Evolutionary conservation across 2,113 vertebrate genomes (phyloP).

Genomic region (Ageneiosus marmoratus): DNA sequence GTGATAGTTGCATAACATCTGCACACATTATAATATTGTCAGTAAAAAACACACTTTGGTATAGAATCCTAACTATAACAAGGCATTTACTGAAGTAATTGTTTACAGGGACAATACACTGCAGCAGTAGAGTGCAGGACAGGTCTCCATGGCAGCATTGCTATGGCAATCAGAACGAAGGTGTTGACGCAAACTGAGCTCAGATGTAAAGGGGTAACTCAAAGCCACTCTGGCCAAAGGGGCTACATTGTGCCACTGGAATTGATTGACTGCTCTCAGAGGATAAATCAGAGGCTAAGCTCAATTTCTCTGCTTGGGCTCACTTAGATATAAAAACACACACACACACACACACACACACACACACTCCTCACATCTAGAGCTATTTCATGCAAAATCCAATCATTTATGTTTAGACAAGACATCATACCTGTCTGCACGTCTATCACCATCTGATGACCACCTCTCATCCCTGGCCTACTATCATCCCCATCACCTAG

Average conservation of each 20-base stretch:
- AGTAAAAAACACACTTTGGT: neutral
- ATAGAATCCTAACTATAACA: neutral
- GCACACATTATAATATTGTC: neutral
- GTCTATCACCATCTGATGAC: conserved; percentile 99
- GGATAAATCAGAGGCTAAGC: neutral
- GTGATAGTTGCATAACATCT: neutral
- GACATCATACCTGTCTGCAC: conserved; percentile 89
- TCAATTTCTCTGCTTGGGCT: neutral
- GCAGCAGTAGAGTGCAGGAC: neutral
- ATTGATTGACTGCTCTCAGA: conserved; percentile 25
- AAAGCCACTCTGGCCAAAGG: conserved; percentile 2
- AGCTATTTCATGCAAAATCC: neutral
- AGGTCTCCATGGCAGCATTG: conserved; percentile 47
- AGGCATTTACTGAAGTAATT: neutral
- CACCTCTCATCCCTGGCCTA: conserved; percentile 96
- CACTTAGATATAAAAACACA: neutral
- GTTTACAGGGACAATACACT: conserved; percentile 8
- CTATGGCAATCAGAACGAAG: conserved; percentile 38
- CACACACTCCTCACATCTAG: neutral
- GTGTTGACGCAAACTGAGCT: conserved; percentile 25
- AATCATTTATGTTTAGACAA: neutral
- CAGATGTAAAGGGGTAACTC: conserved; percentile 17
- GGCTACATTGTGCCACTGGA: conserved; percentile 36
- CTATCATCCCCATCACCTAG: conserved; percentile 93
- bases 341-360: neutral